phyloP scores from a whole-genome alignment of 1,140 invertebrate species.

The Drosophila ficusphila region DNA sequence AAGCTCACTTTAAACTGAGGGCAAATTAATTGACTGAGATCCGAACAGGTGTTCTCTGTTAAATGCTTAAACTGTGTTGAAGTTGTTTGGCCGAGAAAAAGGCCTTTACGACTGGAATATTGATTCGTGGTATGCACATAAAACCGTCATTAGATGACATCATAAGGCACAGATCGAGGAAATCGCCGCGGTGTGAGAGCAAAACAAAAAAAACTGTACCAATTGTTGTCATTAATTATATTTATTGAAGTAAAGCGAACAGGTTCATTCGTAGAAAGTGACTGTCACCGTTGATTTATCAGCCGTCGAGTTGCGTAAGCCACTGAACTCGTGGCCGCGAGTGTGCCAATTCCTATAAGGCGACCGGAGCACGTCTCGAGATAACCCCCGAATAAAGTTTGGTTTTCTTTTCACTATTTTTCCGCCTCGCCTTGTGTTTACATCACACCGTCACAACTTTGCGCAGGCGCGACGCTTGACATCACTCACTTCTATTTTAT shows the following conservation, averaged over 20 bases:
- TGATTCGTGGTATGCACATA: constrained; percentile 36
- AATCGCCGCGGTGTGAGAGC: not conserved
- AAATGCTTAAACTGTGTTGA: constrained; percentile 18
- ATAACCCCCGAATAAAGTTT: constrained; percentile 31
- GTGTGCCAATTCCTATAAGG: constrained; percentile 51
- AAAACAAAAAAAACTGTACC: constrained; percentile 39
- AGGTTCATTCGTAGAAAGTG: constrained; percentile 25
- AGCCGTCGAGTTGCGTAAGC: constrained; percentile 27
- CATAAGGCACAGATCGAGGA: constrained; percentile 15
- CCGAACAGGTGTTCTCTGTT: constrained; percentile 25
- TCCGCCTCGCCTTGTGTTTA: constrained; percentile 53
- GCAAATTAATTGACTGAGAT: constrained; percentile 25
- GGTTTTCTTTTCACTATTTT: constrained; percentile 26
- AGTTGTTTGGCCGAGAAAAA: constrained; percentile 12
- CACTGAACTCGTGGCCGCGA: constrained; percentile 1
- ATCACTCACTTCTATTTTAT: constrained; percentile 44
- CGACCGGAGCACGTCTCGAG: constrained; percentile 56
- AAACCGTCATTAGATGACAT: constrained; percentile 42
- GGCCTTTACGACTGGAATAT: constrained; percentile 14
- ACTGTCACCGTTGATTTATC: constrained; percentile 39
- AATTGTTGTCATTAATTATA: constrained; percentile 20
- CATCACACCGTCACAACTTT: constrained; percentile 50
- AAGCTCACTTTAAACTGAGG: not conserved
- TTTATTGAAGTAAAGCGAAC: not conserved
- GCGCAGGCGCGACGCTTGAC: constrained; percentile 65